Percentiles rank a stretch among this genome's conserved stretches.
phyloP scores from a whole-genome alignment of 2,797 vertebrate genomes.

The Sebastes itinus region DNA sequence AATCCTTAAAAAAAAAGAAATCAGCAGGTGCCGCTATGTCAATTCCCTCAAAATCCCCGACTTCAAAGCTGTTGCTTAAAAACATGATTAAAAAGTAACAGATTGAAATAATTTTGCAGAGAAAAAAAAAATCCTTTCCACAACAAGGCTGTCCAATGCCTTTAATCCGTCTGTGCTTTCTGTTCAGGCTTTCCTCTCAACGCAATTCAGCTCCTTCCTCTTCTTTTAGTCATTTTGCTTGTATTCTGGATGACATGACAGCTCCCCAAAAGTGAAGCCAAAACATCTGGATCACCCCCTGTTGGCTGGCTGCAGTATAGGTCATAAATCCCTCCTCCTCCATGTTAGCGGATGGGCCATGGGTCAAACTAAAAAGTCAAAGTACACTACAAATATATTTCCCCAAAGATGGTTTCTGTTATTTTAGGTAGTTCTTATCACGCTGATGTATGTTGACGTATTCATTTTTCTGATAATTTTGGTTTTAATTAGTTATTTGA shows the following conservation, averaged over 20 bases:
- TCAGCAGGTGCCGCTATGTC: constrained; percentile 48
- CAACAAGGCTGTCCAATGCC: constrained; percentile 12
- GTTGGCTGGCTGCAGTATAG: no score
- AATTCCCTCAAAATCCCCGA: constrained; percentile 32
- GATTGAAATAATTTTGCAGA: constrained; percentile 37
- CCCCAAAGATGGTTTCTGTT: no score
- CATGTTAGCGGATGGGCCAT: no score
- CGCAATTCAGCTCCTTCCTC: neutral
- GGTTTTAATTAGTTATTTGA: no score
- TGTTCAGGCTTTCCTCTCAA: neutral
- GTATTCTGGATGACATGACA: neutral
- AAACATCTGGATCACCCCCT: no score
- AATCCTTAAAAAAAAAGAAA: neutral
- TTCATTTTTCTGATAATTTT: no score
- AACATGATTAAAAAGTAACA: constrained; percentile 54
- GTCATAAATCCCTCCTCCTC: no score
- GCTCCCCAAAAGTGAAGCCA: no score
- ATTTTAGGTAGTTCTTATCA: no score
- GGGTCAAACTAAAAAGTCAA: no score
- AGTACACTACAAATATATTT: accelerated
- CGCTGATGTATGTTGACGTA: no score
- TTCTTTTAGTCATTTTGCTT: constrained; percentile 5
- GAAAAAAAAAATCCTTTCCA: neutral
- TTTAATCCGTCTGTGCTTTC: constrained; percentile 7
- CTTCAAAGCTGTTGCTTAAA: constrained; percentile 62